phyloP scores from a whole-genome alignment of 2,113 vertebrate genomes.

The Apaloderma vittatum region DNA sequence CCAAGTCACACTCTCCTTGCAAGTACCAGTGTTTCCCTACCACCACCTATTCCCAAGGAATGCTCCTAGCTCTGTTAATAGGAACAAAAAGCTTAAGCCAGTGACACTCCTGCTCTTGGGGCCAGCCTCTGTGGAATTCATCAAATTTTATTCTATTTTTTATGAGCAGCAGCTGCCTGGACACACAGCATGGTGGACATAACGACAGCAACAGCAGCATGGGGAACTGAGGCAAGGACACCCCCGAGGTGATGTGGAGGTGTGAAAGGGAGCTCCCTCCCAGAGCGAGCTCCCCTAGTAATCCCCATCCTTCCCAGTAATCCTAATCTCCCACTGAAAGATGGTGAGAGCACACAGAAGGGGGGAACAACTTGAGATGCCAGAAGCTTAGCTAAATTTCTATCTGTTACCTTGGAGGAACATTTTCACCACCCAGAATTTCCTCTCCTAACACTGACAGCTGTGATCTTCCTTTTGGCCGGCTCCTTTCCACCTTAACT shows the following conservation, averaged over 20 bases:
- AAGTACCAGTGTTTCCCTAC: neutral
- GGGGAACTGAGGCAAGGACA: neutral
- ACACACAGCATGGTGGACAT: neutral
- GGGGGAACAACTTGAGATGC: neutral
- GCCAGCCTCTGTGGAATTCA: neutral
- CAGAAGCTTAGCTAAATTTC: neutral
- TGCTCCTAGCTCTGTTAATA: neutral
- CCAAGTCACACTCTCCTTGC: neutral
- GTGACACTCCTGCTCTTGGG: neutral
- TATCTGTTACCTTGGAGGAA: neutral
- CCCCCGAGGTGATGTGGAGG: neutral
- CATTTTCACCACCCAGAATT: accelerated
- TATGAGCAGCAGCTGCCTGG: neutral
- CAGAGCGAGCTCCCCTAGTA: accelerated
- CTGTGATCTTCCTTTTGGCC: neutral
- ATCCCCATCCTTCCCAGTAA: neutral
- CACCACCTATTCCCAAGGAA: neutral
- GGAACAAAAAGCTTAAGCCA: neutral
- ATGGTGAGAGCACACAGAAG: neutral
- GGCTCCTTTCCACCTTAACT: neutral
- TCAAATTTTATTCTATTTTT: neutral
- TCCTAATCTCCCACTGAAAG: neutral
- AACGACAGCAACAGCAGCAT: neutral
- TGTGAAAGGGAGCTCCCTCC: neutral
- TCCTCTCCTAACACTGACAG: accelerated